Base-by-base conservation (phyloP, 2,113 vertebrate species). In the Stigmatopora argus region DNA sequence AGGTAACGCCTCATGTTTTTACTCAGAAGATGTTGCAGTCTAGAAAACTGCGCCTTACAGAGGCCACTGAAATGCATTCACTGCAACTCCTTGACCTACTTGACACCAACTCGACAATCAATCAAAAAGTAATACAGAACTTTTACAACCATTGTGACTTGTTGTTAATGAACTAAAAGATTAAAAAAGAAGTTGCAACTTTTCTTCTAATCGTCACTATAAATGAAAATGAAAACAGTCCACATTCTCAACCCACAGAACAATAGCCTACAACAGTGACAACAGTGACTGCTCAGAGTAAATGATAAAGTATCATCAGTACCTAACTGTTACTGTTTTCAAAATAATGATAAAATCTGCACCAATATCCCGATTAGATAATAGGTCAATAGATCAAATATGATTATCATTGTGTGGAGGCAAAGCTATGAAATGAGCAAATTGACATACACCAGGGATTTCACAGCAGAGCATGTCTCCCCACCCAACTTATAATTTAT, bases 21-120 rank as follows among this genome's bases (percentile, higher is more conserved):
- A 35, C 31, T 18, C 48, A 64, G 26, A 19, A 64, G 46, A 64
- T 64, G 62, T 49, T 64, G 62, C 62, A 64, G 47, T 64, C 62
- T 17, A 19, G 23, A 35, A 49, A 64, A 34, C 2, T 11, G 34
- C 14, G 47, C 46, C n/a, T 49, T 5, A n/a, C 47, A 38, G 48
- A 52, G 17, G 48, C 12, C 47, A 52, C 31, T 19, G 47, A 51
- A n/a, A 64, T 35, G 18, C 47, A 64, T 11, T 48, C 47, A 2
- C 47, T 18, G 3, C 47, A 17, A 26, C 8, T 64, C 31, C 63
- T 64, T 11, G 48, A 64, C 13, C 63, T 52, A 51, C n/a, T 64
- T 26, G 46, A 64, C 8, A 18, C 62, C 1, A 35, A 48, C 10
- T 3, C 31, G 47, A 49, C 26, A 31, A 51, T 31, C 18, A 47